phyloP scores from a whole-genome alignment of 2,888 invertebrate species.

The Oxyscelio sp. region DNA sequence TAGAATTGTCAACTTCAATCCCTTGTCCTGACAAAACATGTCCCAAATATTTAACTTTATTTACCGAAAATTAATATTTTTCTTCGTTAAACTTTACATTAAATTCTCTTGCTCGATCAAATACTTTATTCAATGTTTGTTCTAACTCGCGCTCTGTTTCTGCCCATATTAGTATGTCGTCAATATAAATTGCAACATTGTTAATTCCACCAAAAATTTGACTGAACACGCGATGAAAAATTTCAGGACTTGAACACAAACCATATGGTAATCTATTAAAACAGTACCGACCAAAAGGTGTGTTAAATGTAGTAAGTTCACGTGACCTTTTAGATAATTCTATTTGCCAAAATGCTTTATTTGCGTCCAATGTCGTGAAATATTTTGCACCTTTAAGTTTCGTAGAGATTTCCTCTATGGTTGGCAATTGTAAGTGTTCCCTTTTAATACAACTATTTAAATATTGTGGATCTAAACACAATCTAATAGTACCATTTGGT shows the following conservation, averaged over 20 bases:
- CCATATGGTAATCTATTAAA: slow-evolving; percentile 71
- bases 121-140: slow-evolving; percentile 65
- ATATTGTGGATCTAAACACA: slow-evolving; percentile 34
- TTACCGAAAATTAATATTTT: slow-evolving; percentile 73
- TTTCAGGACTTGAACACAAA: slow-evolving; percentile 74
- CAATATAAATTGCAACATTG: slow-evolving; percentile 75
- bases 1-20: too few species aligned
- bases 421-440: slow-evolving; percentile 36
- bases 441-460: slow-evolving; percentile 29
- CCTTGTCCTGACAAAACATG: too few species aligned
- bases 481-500: slow-evolving; percentile 1
- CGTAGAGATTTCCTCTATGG: slow-evolving; percentile 26
- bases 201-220: slow-evolving; percentile 76
- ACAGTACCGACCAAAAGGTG: slow-evolving; percentile 28
- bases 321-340: slow-evolving; percentile 6
- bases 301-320: slow-evolving; percentile 35
- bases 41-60: slow-evolving; percentile 74
- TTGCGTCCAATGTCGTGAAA: slow-evolving; percentile 35
- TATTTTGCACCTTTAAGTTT: slow-evolving; percentile 30
- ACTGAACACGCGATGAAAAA: slow-evolving; percentile 75
- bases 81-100: slow-evolving; percentile 73
- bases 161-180: too few species aligned
- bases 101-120: slow-evolving; percentile 67
- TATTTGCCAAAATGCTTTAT: slow-evolving; percentile 54
- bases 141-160: slow-evolving; percentile 75